These are phyloP conservation scores for Todiramphus saurophagus DNA, from an alignment of 2,113 vertebrate species.

Conservation along the genomic window DNA sequence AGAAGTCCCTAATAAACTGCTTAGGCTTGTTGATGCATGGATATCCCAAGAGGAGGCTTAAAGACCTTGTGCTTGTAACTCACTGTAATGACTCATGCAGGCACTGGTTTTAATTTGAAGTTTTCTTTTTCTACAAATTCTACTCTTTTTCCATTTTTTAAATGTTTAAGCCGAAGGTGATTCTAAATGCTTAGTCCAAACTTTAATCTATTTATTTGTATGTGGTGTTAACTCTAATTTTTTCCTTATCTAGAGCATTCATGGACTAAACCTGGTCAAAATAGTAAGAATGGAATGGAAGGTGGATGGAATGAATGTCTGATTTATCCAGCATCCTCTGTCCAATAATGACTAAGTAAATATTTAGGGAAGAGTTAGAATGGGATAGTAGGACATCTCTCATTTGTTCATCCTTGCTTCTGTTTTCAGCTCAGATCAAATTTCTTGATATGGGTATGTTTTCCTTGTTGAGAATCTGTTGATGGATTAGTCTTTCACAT, in stretches of 20 bases:
- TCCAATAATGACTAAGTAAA: background rate
- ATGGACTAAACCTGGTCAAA: background rate
- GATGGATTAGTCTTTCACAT: background rate
- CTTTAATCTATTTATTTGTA: background rate
- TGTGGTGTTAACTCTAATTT: background rate
- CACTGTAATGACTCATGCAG: accelerated
- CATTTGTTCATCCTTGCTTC: background rate
- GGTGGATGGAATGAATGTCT: background rate
- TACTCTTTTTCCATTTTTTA: background rate
- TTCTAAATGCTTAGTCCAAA: background rate
- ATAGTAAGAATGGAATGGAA: background rate
- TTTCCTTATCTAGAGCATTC: background rate
- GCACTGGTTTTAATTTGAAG: background rate
- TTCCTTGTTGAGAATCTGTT: background rate
- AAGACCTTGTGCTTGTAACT: background rate
- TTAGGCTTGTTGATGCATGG: background rate
- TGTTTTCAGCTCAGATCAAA: background rate
- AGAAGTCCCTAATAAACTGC: background rate
- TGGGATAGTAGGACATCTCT: background rate
- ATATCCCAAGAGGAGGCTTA: background rate
- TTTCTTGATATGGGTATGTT: background rate
- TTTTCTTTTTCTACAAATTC: background rate
- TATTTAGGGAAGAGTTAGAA: background rate
- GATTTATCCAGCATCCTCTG: background rate
- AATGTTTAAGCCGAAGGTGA: background rate